Conservation (phyloP, 2,888 invertebrate genomes). For the Ophraella communa region DNA sequence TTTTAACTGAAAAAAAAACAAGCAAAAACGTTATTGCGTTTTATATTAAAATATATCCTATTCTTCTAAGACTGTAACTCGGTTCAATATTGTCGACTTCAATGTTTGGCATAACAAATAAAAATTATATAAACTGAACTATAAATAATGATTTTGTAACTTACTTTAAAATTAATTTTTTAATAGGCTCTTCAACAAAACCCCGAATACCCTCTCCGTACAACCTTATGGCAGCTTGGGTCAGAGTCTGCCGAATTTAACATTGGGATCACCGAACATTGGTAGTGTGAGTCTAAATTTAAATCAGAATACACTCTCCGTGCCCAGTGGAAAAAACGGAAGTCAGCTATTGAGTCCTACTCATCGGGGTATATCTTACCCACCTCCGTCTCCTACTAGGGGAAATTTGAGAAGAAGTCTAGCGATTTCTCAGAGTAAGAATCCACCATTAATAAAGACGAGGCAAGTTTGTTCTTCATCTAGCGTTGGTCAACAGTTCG, state of each 20-base stretch:
- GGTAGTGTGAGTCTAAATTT: slow-evolving; percentile 54
- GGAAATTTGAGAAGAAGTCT: slow-evolving; percentile 70
- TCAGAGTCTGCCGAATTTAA: slow-evolving; percentile 82
- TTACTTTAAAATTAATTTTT: neutral
- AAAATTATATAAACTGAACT: too few relatives aligned
- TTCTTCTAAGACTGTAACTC: too few relatives aligned
- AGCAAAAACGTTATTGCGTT: too few relatives aligned
- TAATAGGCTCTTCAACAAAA: slow-evolving; percentile 56
- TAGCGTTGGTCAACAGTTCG: slow-evolving; percentile 54
- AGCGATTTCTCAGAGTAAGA: slow-evolving; percentile 77
- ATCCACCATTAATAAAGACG: slow-evolving; percentile 83
- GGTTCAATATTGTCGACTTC: too few relatives aligned
- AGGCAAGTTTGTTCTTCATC: slow-evolving; percentile 71
- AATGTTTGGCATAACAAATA: too few relatives aligned
- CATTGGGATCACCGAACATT: slow-evolving; percentile 59
- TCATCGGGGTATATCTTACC: slow-evolving; percentile 79
- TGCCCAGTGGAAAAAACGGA: slow-evolving; percentile 61
- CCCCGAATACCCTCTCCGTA: slow-evolving; percentile 78
- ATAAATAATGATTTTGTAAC: too few relatives aligned
- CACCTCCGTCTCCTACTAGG: slow-evolving; percentile 79
- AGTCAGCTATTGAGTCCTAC: slow-evolving; percentile 65
- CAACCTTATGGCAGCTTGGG: slow-evolving; percentile 74
- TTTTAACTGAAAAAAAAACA: too few relatives aligned
- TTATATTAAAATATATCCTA: too few relatives aligned
- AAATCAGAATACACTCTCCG: slow-evolving; percentile 64